Base-by-base conservation (phyloP, 2,113 vertebrate genomes). In the Thunnus maccoyii region DNA sequence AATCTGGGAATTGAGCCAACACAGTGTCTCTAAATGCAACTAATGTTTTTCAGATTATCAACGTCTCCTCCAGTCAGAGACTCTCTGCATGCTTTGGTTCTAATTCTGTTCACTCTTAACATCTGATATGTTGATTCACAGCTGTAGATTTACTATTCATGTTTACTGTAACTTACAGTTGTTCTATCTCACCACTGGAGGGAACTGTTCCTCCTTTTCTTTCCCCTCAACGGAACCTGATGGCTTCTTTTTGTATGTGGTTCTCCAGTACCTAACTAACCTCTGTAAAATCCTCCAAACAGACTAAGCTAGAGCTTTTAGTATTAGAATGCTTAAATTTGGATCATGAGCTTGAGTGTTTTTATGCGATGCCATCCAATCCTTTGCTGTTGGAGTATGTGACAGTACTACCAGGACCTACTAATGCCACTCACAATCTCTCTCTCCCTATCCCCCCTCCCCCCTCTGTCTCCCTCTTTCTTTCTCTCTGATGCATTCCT, bases 401-500 rank as follows among this genome's bases (percentile, higher is more conserved):
- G 85, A 64, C 60, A 65, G 61, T 72, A 70, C 76, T 51, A 77
- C 69, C 69, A 78, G 83, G 80, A 83, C 57, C 78, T 78, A 79
- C 82, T 85, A 92, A 93, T 92, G 89, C 81, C 81, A 80, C 87
- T 92, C 81, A 92, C 80, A 76, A 81, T 86, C 52, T 85, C 67
- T 88, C 46, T 90, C 77, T 86, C 63, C 60, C 66, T 73, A 44
- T 88, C 27, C 87, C 82, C 91, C 69, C 71, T 51, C 60, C 63
- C 30, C 18, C 51, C 22, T 63, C 69, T 84, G 81, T 74, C 69
- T 82, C 78, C 56, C 73, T 74, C 30, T 82, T 80, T 67, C 52
- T 83, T 55, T 89, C 76, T 88, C 78, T 93, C 82, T 91, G 88
- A 88, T 94, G 89, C 92, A 91, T 94, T 94, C 91, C 88, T 91